Percentiles rank a stretch among this genome's conserved stretches.
phyloP scores from a whole-genome alignment of 2,888 invertebrate species.

The Resseliella maxima region DNA sequence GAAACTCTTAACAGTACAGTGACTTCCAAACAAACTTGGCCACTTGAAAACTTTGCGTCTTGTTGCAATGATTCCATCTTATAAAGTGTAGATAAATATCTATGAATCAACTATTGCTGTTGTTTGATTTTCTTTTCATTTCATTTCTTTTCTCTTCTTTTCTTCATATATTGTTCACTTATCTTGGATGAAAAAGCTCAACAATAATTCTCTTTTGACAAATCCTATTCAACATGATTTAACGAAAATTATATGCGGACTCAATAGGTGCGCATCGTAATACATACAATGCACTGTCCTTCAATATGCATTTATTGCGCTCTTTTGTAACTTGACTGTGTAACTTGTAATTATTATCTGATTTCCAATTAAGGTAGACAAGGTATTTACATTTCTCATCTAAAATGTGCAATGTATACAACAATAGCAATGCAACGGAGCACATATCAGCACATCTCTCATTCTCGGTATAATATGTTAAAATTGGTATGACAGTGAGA shows the following conservation, averaged over 20 bases:
- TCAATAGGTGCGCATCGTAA: constrained; percentile 21
- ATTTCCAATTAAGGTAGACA: constrained; percentile 48
- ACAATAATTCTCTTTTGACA: background rate
- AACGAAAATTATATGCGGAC: background rate
- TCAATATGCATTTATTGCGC: constrained; percentile 41
- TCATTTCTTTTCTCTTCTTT: too few relatives aligned
- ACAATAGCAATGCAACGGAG: background rate
- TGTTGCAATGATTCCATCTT: too few relatives aligned
- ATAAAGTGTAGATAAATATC: too few relatives aligned
- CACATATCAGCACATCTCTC: background rate
- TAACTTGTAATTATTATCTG: constrained; percentile 54
- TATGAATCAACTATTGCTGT: too few relatives aligned
- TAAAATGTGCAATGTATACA: background rate
- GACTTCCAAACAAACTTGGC: background rate
- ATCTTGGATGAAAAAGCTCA: too few relatives aligned
- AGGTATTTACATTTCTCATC: background rate
- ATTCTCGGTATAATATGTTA: background rate
- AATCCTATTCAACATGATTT: background rate
- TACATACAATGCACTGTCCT: background rate
- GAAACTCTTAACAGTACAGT: background rate
- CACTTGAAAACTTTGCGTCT: too few relatives aligned
- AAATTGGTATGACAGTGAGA: too few relatives aligned
- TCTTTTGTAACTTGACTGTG: constrained; percentile 22
- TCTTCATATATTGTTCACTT: too few relatives aligned
- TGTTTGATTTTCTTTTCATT: too few relatives aligned